Percentiles rank a stretch among this genome's conserved stretches.
Evolutionary conservation across 2,888 invertebrate species (phyloP).

Genomic region (Psylliodes chrysocephalus): DNA sequence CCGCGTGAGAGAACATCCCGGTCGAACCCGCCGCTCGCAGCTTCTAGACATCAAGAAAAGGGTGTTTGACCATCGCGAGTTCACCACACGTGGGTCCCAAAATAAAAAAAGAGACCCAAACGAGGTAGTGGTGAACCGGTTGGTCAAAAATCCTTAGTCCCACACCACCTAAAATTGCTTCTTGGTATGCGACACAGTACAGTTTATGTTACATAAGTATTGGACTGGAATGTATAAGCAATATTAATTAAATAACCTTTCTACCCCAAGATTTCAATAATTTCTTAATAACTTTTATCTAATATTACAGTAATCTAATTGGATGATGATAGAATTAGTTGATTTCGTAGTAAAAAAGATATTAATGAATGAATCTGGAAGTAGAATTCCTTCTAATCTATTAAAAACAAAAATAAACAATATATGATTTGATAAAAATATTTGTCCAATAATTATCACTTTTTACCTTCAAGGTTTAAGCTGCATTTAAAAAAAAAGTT

Average conservation of each 20-base stretch:
- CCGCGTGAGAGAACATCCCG: conserved; percentile 97
- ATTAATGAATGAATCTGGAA: conserved; percentile 13
- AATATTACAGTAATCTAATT: not conserved
- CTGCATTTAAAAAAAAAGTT: conserved; percentile 44
- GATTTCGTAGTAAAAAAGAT: not conserved
- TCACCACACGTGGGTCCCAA: conserved; percentile 47
- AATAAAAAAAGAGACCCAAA: conserved; percentile 9
- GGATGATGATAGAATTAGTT: not conserved
- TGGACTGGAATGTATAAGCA: conserved; percentile 54
- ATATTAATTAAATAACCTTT: conserved; percentile 26
- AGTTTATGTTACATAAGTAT: conserved; percentile 58
- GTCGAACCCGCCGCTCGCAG: conserved; percentile 79
- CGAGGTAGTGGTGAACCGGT: conserved; percentile 57
- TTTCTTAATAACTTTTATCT: not conserved
- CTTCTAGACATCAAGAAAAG: conserved; percentile 68
- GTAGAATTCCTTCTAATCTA: conserved; percentile 28
- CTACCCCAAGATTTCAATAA: conserved; percentile 25
- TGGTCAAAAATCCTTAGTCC: conserved; percentile 78
- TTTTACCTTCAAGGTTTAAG: conserved; percentile 62
- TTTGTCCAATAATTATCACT: conserved; percentile 64
- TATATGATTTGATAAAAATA: conserved; percentile 12
- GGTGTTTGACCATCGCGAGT: conserved; percentile 80
- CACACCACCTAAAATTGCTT: conserved; percentile 65
- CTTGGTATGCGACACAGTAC: conserved; percentile 61
- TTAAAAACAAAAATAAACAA: conserved; percentile 32